Conservation (phyloP, 1,140 invertebrate species). For the Tribolium castaneum region DNA sequence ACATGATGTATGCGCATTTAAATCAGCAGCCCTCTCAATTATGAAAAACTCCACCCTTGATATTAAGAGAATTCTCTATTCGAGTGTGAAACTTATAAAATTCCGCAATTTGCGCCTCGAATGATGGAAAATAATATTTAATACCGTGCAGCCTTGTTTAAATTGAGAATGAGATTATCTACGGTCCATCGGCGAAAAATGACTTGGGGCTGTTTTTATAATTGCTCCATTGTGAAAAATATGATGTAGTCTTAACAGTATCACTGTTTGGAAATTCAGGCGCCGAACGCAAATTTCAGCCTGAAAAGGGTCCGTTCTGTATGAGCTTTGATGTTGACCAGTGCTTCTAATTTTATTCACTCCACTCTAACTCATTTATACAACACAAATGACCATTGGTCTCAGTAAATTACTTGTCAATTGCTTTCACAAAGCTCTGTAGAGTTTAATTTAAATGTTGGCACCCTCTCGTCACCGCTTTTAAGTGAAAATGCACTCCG, state of each 20-base stretch:
- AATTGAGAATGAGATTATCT: constrained; percentile 38
- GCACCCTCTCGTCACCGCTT: constrained; percentile 50
- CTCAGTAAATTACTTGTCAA: constrained; percentile 64
- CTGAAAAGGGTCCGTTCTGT: constrained; percentile 48
- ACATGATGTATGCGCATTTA: constrained; percentile 39
- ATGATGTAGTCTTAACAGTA: constrained; percentile 1
- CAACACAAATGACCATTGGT: constrained; percentile 64
- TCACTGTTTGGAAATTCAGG: constrained; percentile 22
- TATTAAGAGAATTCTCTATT: constrained; percentile 38
- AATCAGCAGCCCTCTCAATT: constrained; percentile 34
- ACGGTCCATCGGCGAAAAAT: constrained; percentile 39
- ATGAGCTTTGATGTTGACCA: constrained; percentile 61
- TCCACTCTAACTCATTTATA: constrained; percentile 63
- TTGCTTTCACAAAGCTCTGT: constrained; percentile 60
- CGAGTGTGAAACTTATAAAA: constrained; percentile 41
- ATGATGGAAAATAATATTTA: constrained; percentile 43
- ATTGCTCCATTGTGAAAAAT: constrained; percentile 20
- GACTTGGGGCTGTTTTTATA: constrained; percentile 37
- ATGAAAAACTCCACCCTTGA: constrained; percentile 20
- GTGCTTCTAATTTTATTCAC: constrained; percentile 63
- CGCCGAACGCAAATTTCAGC: constrained; percentile 36
- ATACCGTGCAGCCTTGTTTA: constrained; percentile 35
- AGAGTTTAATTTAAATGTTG: constrained; percentile 60
- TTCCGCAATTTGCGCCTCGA: constrained; percentile 36
- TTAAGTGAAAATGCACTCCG: constrained; percentile 45